Evolutionary conservation across 2,888 invertebrate species (phyloP).

Genomic region (Drosophila nigritarsus): DNA sequence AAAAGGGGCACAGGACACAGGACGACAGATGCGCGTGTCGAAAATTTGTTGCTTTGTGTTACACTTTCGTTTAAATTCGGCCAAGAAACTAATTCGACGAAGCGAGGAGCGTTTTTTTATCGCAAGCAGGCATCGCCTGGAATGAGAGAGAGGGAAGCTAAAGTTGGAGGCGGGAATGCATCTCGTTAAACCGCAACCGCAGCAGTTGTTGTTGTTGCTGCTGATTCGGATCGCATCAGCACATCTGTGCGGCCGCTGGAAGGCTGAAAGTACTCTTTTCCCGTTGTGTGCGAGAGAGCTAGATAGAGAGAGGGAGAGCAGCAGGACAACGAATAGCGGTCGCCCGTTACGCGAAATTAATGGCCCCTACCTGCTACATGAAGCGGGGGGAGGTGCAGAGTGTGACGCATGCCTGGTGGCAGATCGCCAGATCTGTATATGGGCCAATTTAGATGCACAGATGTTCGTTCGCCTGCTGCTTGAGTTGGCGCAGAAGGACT

Average conservation of each 20-base stretch:
- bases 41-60: slow-evolving; percentile 55
- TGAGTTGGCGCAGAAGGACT: slow-evolving; percentile 41
- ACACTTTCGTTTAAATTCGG: slow-evolving; percentile 71
- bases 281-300: slow-evolving; percentile 66
- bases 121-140: slow-evolving; percentile 53
- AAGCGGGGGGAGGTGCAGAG: neutral
- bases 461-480: slow-evolving; percentile 55
- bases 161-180: slow-evolving; percentile 73
- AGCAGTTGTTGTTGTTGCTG: slow-evolving; percentile 34
- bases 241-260: slow-evolving; percentile 72
- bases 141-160: slow-evolving; percentile 4
- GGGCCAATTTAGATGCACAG: slow-evolving; percentile 79
- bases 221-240: slow-evolving; percentile 71
- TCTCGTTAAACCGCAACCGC: slow-evolving; percentile 82
- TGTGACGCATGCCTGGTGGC: slow-evolving; percentile 9
- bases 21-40: slow-evolving; percentile 75
- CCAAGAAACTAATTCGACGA: slow-evolving; percentile 65
- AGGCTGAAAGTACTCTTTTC: slow-evolving; percentile 35
- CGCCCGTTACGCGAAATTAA: slow-evolving; percentile 73
- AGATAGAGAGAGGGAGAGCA: neutral
- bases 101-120: slow-evolving; percentile 62
- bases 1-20: slow-evolving; percentile 11
- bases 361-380: slow-evolving; percentile 49
- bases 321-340: slow-evolving; percentile 67
- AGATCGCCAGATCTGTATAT: slow-evolving; percentile 48